Evolutionary conservation across 2,888 invertebrate genomes (phyloP).

Genomic region (Noctua comes): DNA sequence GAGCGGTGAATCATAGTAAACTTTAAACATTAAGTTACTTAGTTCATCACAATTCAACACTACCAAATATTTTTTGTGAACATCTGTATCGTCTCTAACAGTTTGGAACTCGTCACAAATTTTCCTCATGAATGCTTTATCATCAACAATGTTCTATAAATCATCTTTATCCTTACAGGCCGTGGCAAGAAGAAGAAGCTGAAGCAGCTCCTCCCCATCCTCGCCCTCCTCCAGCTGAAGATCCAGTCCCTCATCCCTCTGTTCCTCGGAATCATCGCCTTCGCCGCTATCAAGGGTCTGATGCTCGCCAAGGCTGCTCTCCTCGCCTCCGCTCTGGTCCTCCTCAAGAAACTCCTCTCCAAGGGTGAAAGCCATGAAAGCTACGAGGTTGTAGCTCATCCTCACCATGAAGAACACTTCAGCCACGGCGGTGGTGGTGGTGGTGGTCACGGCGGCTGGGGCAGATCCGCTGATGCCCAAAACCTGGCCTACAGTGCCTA

Average conservation of each 20-base stretch:
- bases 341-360: conserved; percentile 92
- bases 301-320: conserved; percentile 96
- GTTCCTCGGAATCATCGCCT: conserved; percentile 93
- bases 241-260: conserved; percentile 94
- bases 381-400: conserved; percentile 94
- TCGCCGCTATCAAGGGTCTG: conserved; percentile 96
- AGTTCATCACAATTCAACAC: neutral
- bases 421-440: conserved; percentile 88
- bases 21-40: neutral
- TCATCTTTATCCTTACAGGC: conserved; percentile 85
- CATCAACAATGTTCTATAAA: conserved; percentile 19
- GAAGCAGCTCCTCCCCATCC: conserved; percentile 93
- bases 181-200: conserved; percentile 95
- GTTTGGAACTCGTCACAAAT: neutral
- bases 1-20: neutral
- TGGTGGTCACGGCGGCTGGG: conserved; percentile 91
- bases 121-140: neutral
- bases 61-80: neutral
- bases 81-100: neutral
- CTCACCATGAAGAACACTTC: conserved; percentile 91
- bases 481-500: conserved; percentile 94
- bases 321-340: conserved; percentile 93
- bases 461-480: conserved; percentile 92
- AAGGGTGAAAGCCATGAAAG: conserved; percentile 92
- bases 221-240: conserved; percentile 94